phyloP scores from a whole-genome alignment of 2,797 vertebrate species.

The Paedocypris micromegethes region DNA sequence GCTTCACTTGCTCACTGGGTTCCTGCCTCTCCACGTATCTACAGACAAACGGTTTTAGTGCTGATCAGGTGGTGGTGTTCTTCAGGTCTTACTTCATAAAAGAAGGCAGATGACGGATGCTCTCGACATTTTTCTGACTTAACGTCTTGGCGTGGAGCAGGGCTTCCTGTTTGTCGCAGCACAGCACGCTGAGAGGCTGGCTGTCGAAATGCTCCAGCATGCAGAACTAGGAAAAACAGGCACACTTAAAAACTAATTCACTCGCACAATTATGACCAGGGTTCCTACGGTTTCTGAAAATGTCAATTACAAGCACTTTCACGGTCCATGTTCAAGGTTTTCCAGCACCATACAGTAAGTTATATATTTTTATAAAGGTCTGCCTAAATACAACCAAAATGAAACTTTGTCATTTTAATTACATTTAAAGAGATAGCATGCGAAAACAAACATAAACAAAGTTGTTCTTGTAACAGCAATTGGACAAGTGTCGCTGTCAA shows the following conservation, averaged over 20 bases:
- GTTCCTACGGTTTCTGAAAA: too few relatives aligned
- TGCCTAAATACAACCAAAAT: too few relatives aligned
- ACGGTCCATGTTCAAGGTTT: too few relatives aligned
- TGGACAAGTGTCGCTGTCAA: too few relatives aligned
- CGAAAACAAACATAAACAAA: too few relatives aligned
- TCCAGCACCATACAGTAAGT: too few relatives aligned
- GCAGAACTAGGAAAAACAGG: constrained; percentile 72
- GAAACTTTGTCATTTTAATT: too few relatives aligned
- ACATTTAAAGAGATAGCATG: too few relatives aligned
- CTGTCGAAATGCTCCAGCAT: constrained; percentile 88
- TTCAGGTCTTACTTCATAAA: constrained; percentile 78
- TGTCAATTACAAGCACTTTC: too few relatives aligned
- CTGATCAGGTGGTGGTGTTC: not conserved
- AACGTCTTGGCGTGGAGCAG: constrained; percentile 66
- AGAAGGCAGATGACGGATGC: constrained; percentile 80
- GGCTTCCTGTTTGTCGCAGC: constrained; percentile 73
- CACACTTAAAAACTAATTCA: not conserved
- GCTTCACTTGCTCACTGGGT: constrained; percentile 70
- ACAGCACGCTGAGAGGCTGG: constrained; percentile 86
- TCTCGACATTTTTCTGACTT: constrained; percentile 75
- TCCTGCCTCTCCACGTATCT: constrained; percentile 82
- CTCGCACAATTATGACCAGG: too few relatives aligned
- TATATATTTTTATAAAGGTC: too few relatives aligned
- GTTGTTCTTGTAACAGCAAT: too few relatives aligned
- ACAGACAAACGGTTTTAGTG: constrained; percentile 9